Conservation (phyloP, 2,888 invertebrate species). For the Anodontia alba region DNA sequence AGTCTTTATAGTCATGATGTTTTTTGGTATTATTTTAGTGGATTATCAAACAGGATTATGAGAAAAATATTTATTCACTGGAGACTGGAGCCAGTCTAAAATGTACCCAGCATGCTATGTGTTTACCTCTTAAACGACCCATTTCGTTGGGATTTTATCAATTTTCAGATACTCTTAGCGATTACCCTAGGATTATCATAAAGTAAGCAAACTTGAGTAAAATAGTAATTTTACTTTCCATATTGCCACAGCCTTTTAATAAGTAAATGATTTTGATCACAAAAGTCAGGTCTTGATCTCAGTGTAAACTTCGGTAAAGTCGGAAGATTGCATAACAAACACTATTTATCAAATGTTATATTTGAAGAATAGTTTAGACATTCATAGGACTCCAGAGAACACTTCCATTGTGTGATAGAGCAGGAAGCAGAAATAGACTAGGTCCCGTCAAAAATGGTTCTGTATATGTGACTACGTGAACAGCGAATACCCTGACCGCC, state of each 20-base stretch:
- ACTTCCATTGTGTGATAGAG: neutral
- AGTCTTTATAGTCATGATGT: no score
- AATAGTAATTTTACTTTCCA: conserved; percentile 19
- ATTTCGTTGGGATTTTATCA: neutral
- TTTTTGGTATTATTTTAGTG: no score
- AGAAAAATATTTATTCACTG: no score
- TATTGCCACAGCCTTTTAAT: conserved; percentile 22
- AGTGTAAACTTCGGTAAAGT: conserved; percentile 8
- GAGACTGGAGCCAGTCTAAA: no score
- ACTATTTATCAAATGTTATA: conserved; percentile 23
- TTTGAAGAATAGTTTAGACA: conserved; percentile 14
- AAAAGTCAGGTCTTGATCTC: conserved; percentile 6
- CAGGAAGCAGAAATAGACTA: neutral
- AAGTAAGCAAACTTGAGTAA: conserved; percentile 19
- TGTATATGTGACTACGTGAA: no score
- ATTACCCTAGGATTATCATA: conserved; percentile 13
- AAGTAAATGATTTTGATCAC: conserved; percentile 7
- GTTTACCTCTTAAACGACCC: no score
- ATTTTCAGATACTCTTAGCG: neutral
- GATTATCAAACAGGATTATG: no score
- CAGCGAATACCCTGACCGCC: no score
- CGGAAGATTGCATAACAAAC: conserved; percentile 23
- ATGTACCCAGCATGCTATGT: no score
- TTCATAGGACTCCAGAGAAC: neutral
- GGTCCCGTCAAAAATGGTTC: no score